A percentile compares a stretch with the other conserved stretches of the same genome.
These are phyloP conservation scores for Matsumurasca onukii DNA, from an alignment of 1,140 invertebrate genomes.

Conservation along the genomic window DNA sequence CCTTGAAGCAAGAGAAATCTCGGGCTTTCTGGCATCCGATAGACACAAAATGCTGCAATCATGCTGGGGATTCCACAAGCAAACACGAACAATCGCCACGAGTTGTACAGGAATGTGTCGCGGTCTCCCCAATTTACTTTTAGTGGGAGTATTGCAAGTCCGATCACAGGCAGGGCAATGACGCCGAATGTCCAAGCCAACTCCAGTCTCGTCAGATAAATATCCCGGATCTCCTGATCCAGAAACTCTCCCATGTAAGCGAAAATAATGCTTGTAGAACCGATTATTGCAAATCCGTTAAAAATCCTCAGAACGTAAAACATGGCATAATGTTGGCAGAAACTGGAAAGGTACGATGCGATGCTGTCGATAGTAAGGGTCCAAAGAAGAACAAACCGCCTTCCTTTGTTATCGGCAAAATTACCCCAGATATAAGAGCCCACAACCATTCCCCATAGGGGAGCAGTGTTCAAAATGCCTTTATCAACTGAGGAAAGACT, in stretches of 20 bases:
- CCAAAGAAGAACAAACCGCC: constrained; percentile 72
- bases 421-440: constrained; percentile 89
- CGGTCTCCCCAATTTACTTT: constrained; percentile 56
- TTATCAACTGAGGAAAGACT: constrained; percentile 69
- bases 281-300: constrained; percentile 77
- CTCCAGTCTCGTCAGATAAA: constrained; percentile 75
- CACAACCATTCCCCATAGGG: constrained; percentile 84
- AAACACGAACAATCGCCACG: constrained; percentile 75
- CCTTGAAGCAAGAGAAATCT: constrained; percentile 78
- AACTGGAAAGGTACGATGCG: constrained; percentile 69
- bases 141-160: constrained; percentile 67
- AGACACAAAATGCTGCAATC: constrained; percentile 62
- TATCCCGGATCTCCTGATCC: constrained; percentile 68
- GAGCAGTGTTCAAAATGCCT: constrained; percentile 69
- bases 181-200: constrained; percentile 75
- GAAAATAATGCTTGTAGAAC: constrained; percentile 74
- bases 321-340: constrained; percentile 71
- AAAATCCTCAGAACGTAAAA: constrained; percentile 77
- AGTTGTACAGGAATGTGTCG: constrained; percentile 62
- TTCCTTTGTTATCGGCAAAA: constrained; percentile 77
- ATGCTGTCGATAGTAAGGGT: constrained; percentile 75
- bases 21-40: constrained; percentile 81
- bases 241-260: constrained; percentile 76
- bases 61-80: constrained; percentile 62
- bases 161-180: constrained; percentile 64